Base-by-base conservation (phyloP, 2,888 invertebrate genomes). In the Carpatolechia fugitivella region DNA sequence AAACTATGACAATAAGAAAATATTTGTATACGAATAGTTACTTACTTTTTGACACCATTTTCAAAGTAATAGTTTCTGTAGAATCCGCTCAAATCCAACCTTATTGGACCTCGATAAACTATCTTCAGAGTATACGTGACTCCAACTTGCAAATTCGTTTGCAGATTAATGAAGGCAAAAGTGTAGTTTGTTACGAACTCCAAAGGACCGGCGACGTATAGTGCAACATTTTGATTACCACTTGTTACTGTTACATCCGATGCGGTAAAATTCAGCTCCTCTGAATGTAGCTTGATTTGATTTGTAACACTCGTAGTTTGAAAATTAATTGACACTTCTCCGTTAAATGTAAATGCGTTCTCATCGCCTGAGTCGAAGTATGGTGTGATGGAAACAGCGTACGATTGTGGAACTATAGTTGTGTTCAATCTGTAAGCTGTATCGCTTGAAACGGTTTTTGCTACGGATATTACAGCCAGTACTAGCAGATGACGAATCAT, bases 11-110 rank as follows among this genome's bases (percentile, higher is more conserved):
- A n/a, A n/a, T n/a, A n/a, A n/a, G n/a, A n/a, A n/a, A n/a, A n/a
- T n/a, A n/a, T n/a, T n/a, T n/a, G n/a, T n/a, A n/a, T n/a, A n/a
- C n/a, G n/a, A n/a, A n/a, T n/a, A n/a, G n/a, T 10, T 60, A 85
- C 88, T 86, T 80, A 92, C 93, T 91, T 92, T 56, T 76, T 90
- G 36, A 85, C 76, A 1, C 86, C 86, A 29, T 82, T 71, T 48
- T 91, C 80, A 3, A 78, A 66, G 64, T 94, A 94, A 38, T 89
- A 91, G 64, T 92, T 93, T 54, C 90, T 90, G 66, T 93, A 94
- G 64, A 94, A 93, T 52, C 94, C 94, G 54, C 74, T 85, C 60
- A 93, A 78, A 57, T 91, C 91, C 0, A 83, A 76, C 63, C 91
- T 91, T 30, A 94, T 87, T 0, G 80, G 75, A 1, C 93, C 94